Evolutionary conservation across 1,140 invertebrate genomes (phyloP), one percentile per base, ranked within the genome.

Genomic region (Formica selysi): DNA sequence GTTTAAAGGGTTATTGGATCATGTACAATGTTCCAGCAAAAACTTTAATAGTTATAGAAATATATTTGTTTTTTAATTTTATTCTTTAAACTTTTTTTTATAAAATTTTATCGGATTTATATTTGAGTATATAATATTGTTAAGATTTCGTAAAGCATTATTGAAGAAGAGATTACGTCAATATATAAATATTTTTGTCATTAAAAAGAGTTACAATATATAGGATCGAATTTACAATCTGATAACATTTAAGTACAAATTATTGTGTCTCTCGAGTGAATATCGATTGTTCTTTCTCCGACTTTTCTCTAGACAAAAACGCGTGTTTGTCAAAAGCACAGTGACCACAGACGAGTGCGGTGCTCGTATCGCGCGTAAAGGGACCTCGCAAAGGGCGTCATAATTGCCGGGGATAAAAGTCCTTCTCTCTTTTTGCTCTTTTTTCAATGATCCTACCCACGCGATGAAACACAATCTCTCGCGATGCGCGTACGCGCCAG

Each of bases 351-450:
- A 70, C 70, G 57, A 51, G 68, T 36, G 68, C 44, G 41, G 22
- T 81, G 51, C 7, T 32, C 19, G 16, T n/a, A 44, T 70, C 78
- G 57, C 57, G 76, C 74, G 64, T 59, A 74, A 51, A 70, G 81
- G 32, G 48, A 89, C 67, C 64, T 92, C 87, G 67, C 68, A 90
- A 89, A 92, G 89, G 81, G 86, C 68, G 86, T 85, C 86, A 88
- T 92, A 92, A 92, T 92, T 91, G 91, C 85, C 76, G 73, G 86
- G 88, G 87, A 89, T 91, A 88, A 92, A 90, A 86, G 74, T 88
- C 62, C 74, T 73, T 57, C 51, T 78, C 38, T 44, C 44, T 68
- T 51, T 89, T 91, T 83, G 83, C 48, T 38, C 89, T 87, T 87
- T 92, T 86, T 65, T 36, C 32, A 41, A 62, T 51, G 78, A 29